These are phyloP conservation scores for Euplexia lucipara DNA, from an alignment of 2,888 invertebrate species.

Conservation along the genomic window DNA sequence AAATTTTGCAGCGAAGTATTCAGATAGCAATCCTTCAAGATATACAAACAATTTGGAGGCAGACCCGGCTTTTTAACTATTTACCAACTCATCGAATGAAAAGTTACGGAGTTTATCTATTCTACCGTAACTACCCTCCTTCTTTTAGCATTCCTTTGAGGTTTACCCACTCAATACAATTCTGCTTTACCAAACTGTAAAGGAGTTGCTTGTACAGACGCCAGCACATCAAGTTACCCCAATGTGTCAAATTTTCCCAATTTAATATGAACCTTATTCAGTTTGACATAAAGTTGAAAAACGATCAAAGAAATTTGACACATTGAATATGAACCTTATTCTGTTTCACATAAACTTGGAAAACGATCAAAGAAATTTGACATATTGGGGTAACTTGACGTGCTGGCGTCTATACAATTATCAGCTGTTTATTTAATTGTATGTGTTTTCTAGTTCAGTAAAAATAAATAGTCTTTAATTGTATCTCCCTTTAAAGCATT, in stretches of 20 bases:
- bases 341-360: no score
- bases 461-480: constrained; percentile 45
- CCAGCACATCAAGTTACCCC: no score
- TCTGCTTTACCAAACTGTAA: constrained; percentile 55
- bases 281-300: no score
- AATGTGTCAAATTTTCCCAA: no score
- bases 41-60: constrained; percentile 25
- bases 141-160: constrained; percentile 23
- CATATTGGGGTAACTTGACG: no score
- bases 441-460: constrained; percentile 39
- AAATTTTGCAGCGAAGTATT: constrained; percentile 24
- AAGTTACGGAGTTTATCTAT: constrained; percentile 21
- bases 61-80: constrained; percentile 29
- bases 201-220: constrained; percentile 31
- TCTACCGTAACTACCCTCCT: not conserved
- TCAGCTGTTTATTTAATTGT: constrained; percentile 30
- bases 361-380: no score
- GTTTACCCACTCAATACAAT: constrained; percentile 19
- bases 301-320: no score
- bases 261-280: no score
- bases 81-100: constrained; percentile 31
- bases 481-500: constrained; percentile 45
- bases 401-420: no score
- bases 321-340: no score
- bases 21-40: constrained; percentile 15